Evolutionary conservation across 2,113 vertebrate species (phyloP).

Genomic region (Pseudorhombus dupliciocellatus): DNA sequence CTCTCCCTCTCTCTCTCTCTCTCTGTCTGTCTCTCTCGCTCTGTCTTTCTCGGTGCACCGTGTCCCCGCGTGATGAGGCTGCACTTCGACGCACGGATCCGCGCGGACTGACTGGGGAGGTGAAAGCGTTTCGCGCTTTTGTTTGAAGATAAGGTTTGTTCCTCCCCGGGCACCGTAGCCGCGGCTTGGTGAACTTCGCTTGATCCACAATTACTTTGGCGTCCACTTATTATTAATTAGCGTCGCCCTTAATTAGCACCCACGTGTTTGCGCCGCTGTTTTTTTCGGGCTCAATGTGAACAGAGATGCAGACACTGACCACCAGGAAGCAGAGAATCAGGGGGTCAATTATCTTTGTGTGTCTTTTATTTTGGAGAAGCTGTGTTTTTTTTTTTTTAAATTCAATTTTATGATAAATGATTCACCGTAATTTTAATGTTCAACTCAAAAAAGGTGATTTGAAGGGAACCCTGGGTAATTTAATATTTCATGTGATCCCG

Average conservation of each 20-base stretch:
- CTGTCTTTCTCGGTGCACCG: slow-evolving; percentile 68
- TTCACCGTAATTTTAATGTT: neutral
- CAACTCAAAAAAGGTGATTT: neutral
- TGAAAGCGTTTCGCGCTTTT: slow-evolving; percentile 86
- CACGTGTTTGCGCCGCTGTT: neutral
- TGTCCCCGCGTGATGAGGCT: slow-evolving; percentile 70
- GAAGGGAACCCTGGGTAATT: neutral
- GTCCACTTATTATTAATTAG: slow-evolving; percentile 59
- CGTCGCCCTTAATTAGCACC: slow-evolving; percentile 32
- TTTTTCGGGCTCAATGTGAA: slow-evolving; percentile 9
- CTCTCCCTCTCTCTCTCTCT: slow-evolving; percentile 36
- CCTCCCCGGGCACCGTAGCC: slow-evolving; percentile 82
- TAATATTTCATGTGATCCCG: slow-evolving; percentile 11
- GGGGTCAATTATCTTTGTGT: neutral
- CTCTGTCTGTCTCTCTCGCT: slow-evolving; percentile 46
- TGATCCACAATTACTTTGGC: slow-evolving; percentile 55
- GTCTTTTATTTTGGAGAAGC: neutral
- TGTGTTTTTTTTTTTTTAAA: neutral
- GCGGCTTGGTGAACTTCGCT: slow-evolving; percentile 73
- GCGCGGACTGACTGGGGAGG: slow-evolving; percentile 82
- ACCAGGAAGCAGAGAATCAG: neutral
- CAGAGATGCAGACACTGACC: slow-evolving; percentile 4
- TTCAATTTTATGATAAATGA: neutral
- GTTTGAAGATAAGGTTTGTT: slow-evolving; percentile 86
- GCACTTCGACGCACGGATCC: slow-evolving; percentile 78